A percentile compares a stretch with the other conserved stretches of the same genome.
Evolutionary conservation across 2,888 invertebrate genomes (phyloP).

Genomic region (Dolomedes plantarius): DNA sequence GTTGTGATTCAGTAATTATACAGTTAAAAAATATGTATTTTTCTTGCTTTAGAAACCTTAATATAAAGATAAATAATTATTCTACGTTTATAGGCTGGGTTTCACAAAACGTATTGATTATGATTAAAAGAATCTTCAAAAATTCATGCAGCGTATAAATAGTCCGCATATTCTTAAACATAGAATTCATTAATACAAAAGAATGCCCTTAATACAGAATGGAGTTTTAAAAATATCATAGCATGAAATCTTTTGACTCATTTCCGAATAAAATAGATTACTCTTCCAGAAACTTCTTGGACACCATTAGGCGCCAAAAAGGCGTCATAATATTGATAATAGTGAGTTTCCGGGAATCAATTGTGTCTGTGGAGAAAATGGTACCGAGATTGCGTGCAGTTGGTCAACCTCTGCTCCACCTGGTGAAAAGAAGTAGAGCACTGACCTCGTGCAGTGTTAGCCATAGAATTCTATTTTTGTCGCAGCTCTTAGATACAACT

Average conservation of each 20-base stretch:
- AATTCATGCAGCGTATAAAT: too few species aligned
- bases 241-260: background rate
- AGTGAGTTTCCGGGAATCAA: constrained; percentile 31
- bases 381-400: constrained; percentile 11
- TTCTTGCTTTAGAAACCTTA: too few species aligned
- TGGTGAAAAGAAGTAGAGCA: constrained; percentile 36
- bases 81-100: too few species aligned
- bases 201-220: too few species aligned
- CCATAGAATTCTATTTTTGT: constrained; percentile 36
- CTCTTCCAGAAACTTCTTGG: background rate
- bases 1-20: too few species aligned
- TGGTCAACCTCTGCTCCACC: constrained; percentile 20
- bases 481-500: constrained; percentile 18
- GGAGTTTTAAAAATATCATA: background rate
- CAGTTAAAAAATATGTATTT: too few species aligned
- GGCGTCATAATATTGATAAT: constrained; percentile 36
- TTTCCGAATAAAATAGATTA: background rate
- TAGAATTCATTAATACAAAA: too few species aligned
- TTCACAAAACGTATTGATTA: too few species aligned
- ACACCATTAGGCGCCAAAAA: constrained; percentile 34
- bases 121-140: too few species aligned
- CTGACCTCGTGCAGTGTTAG: constrained; percentile 21
- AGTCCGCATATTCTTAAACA: too few species aligned
- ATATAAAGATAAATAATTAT: too few species aligned
- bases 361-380: constrained; percentile 5